Conservation (phyloP, 1,140 invertebrate genomes). For the Leucophenga varia region DNA sequence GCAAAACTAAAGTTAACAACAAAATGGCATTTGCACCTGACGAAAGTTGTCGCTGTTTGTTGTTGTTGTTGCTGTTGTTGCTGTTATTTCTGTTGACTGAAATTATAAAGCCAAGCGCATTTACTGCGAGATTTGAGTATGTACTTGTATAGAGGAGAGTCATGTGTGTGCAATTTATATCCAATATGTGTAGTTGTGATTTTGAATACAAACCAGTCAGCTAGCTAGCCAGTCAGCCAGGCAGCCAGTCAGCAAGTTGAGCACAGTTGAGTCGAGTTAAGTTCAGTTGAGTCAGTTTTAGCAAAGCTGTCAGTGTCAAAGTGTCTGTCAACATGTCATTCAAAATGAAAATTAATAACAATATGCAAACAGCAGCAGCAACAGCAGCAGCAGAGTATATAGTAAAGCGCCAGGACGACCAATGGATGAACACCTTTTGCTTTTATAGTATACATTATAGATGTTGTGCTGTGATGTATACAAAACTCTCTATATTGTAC, state of each 20-base stretch:
- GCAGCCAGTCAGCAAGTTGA: conserved; percentile 1
- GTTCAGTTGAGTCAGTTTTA: conserved; percentile 23
- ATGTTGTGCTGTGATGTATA: too few relatives aligned
- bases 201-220: too few relatives aligned
- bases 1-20: too few relatives aligned
- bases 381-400: too few relatives aligned
- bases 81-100: conserved; percentile 34
- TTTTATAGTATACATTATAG: too few relatives aligned
- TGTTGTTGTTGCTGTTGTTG: conserved; percentile 31
- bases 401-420: too few relatives aligned
- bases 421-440: too few relatives aligned
- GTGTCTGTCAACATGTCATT: conserved; percentile 44
- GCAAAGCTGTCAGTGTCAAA: conserved; percentile 42
- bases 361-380: conserved; percentile 40
- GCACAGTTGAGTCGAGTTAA: conserved; percentile 20
- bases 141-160: not conserved
- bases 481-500: too few relatives aligned
- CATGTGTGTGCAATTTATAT: not conserved
- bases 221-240: too few relatives aligned
- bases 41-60: conserved; percentile 35
- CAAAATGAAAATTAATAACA: conserved; percentile 47
- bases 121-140: conserved; percentile 14
- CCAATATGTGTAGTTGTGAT: too few relatives aligned
- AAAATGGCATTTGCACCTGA: conserved; percentile 28
- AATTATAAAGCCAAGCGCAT: conserved; percentile 40